A percentile compares a stretch with the other conserved stretches of the same genome.
phyloP scores from a whole-genome alignment of 2,113 vertebrate species.

The Mastomys coucha region DNA sequence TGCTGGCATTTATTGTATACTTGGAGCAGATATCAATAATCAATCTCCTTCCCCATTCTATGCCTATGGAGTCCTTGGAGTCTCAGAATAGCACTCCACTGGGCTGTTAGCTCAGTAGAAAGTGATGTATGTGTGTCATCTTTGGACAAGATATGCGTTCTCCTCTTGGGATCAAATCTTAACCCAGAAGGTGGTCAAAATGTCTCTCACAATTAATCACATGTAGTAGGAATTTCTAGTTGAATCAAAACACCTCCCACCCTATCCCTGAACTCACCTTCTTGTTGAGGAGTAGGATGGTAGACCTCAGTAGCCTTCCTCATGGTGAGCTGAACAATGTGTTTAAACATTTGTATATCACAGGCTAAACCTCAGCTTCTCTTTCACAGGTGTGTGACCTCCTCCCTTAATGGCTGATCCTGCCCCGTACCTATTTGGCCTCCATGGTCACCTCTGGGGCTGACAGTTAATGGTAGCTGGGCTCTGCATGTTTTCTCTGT shows the following conservation, averaged over 20 bases:
- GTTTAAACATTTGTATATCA: not conserved
- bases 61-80: accelerated
- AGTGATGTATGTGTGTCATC: not conserved
- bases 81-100: not conserved
- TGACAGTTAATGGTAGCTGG: not conserved
- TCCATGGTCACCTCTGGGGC: not conserved
- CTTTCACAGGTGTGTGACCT: not conserved
- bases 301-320: not conserved
- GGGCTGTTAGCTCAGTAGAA: not conserved
- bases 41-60: not conserved
- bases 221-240: not conserved
- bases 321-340: not conserved
- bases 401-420: not conserved
- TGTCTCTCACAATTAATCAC: not conserved
- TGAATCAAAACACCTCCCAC: not conserved
- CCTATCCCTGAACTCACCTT: not conserved
- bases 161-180: not conserved
- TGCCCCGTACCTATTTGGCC: not conserved
- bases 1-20: not conserved
- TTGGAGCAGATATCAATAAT: accelerated
- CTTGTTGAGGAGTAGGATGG: not conserved
- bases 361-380: no score
- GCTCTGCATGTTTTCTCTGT: not conserved
- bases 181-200: not conserved
- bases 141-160: not conserved